A percentile compares a stretch with the other conserved stretches of the same genome.
Conservation (phyloP, 2,888 invertebrate genomes). For the Metacarcinus magister region DNA sequence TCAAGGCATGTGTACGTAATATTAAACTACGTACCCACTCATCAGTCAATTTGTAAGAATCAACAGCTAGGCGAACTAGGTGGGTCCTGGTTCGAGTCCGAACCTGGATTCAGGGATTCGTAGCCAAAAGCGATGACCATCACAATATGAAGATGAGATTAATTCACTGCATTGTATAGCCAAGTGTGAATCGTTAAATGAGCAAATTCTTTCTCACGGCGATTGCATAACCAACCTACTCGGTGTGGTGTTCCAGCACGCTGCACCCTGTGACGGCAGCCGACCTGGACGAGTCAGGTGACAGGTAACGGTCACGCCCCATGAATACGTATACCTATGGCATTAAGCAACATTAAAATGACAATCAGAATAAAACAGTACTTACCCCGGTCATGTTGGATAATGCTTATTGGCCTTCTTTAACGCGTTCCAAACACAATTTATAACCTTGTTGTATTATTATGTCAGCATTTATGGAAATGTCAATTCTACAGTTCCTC, state of each 20-base stretch:
- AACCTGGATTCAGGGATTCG: neutral
- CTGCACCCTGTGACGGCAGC: neutral
- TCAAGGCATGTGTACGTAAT: neutral
- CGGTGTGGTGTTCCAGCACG: neutral
- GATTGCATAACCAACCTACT: neutral
- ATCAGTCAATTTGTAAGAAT: neutral
- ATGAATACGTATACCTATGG: neutral
- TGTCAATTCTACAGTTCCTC: neutral
- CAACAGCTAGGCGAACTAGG: neutral
- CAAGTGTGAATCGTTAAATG: neutral
- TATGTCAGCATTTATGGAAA: neutral
- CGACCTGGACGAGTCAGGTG: neutral
- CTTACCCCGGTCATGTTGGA: constrained; percentile 35
- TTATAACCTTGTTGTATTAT: neutral
- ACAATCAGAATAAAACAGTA: neutral
- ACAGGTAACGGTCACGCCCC: neutral
- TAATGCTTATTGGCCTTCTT: neutral
- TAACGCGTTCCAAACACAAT: neutral
- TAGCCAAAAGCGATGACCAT: neutral
- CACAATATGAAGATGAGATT: neutral
- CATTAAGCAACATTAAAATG: neutral
- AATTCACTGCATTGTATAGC: neutral
- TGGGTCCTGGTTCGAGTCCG: neutral
- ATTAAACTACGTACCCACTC: neutral
- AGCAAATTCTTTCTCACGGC: neutral